These are phyloP conservation scores for Desoria tigrina DNA, from an alignment of 2,888 invertebrate species.

Conservation along the genomic window DNA sequence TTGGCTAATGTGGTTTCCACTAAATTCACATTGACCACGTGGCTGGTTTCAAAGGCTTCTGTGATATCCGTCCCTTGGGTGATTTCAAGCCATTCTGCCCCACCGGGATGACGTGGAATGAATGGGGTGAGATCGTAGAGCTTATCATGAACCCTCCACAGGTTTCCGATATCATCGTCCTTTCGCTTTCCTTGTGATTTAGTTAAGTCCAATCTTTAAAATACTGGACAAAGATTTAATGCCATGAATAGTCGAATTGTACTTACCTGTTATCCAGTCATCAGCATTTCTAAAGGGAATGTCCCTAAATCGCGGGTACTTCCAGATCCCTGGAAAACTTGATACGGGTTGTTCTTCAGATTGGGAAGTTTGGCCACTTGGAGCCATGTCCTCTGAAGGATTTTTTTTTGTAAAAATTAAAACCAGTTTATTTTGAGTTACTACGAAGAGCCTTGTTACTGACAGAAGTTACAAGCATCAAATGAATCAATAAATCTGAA, in stretches of 20 bases:
- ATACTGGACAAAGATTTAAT: not conserved
- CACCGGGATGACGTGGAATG: slow-evolving; percentile 80
- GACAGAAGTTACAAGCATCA: too few relatives aligned
- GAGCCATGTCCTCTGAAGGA: too few relatives aligned
- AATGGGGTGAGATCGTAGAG: slow-evolving; percentile 84
- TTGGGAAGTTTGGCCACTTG: too few relatives aligned
- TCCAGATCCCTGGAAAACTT: slow-evolving; percentile 58
- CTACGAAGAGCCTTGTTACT: too few relatives aligned
- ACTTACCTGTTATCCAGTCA: slow-evolving; percentile 64
- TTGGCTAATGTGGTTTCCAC: slow-evolving; percentile 47
- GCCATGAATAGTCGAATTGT: not conserved
- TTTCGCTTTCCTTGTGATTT: slow-evolving; percentile 60
- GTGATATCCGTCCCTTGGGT: slow-evolving; percentile 56
- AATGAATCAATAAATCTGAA: too few relatives aligned
- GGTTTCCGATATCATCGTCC: slow-evolving; percentile 73
- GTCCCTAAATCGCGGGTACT: slow-evolving; percentile 62
- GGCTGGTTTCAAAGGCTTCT: slow-evolving; percentile 56
- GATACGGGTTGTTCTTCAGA: not conserved
- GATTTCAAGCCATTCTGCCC: slow-evolving; percentile 68
- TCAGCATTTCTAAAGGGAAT: slow-evolving; percentile 59
- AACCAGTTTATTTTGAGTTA: too few relatives aligned
- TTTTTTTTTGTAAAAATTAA: too few relatives aligned
- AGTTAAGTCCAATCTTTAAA: not conserved
- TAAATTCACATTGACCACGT: slow-evolving; percentile 41
- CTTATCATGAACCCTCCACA: slow-evolving; percentile 74